Evolutionary conservation across 2,797 vertebrate species (phyloP), one percentile per base, ranked within the genome.

Genomic region (Melanotaenia trifasciata): DNA sequence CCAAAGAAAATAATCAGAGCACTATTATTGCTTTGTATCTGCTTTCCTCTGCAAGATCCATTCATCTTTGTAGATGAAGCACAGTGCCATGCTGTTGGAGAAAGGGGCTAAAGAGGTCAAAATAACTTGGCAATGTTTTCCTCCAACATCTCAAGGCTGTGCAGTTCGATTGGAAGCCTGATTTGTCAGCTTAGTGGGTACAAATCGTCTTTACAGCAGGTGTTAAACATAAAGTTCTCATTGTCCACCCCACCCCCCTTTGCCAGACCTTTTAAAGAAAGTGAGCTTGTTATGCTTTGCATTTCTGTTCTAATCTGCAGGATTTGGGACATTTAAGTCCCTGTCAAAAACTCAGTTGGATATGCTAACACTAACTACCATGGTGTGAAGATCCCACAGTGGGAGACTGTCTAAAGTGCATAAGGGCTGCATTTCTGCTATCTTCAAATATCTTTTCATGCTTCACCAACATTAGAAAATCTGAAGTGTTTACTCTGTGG

Each of bases 1-100:
- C 86, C 90, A 93, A 92, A 72, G 83, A 86, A 93, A 92, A 91
- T 79, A 92, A 92, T 84, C 88, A 36, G 33, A 58, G 67, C 58
- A 8, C 64, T 86, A 78, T 84, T 86, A 83, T 87, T 85, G 77
- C 80, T 76, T 79, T 80, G 74, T 81, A 88, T 89, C 82, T 90
- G 67, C 83, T 92, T 87, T 84, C 87, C 79, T 60, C 67, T 81
- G 73, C 58, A 24, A 70, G 70, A 63, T 73, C 79, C 79, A 90
- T 90, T 92, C 74, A 83, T 92, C 84, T 81, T 88, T 75, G 73
- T 53, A 64, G 74, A 64, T 40, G 58, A 84, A 88, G 87, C 71
- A 72, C 83, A 83, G 74, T 87, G 85, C 83, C 81, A 79, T 70
- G 73, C 76, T 78, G 58, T 74, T 83, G 45, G 78, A 69, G 58